Evolutionary conservation across 2,888 invertebrate genomes (phyloP), one percentile per base, ranked within the genome.

Genomic region (Cerastis leucographa): DNA sequence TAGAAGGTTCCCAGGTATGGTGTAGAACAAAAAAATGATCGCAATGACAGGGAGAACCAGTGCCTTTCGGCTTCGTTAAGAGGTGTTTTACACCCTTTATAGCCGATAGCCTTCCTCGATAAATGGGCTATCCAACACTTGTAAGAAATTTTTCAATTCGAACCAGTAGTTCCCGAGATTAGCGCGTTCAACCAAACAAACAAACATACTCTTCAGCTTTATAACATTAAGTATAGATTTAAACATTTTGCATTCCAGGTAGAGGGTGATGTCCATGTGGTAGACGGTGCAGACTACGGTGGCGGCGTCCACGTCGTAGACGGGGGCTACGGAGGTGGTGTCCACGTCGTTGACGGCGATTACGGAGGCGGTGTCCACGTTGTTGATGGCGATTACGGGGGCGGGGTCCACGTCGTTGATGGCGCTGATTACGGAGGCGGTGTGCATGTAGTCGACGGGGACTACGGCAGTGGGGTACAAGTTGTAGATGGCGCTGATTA

Each of bases 191-290:
- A 35, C 35, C 35, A 35, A 35, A 35, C 35, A 35, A 35, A n/a
- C n/a, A n/a, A 35, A 35, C 35, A n/a, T n/a, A n/a, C 35, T 35
- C 35, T 35, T 35, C 35, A 35, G 35, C 35, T 35, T 35, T 35
- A 35, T 35, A 35, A 35, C 35, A 35, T 35, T 35, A 35, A 35
- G 35, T 35, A 35, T 35, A 35, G 35, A 35, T 35, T 35, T 6
- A 19, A 40, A 51, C 44, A 51, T 61, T 81, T 59, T 49, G 7
- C 9, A 14, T 81, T 81, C n/a, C 71, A 83, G 80, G 64, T 4
- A 5, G 79, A 76, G 6, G 62, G 76, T 3, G 82, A 82, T 6
- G 46, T 79, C 19, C 59, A 61, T 11, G 44, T 75, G 0, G 56
- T 65, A 2, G 56, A 64, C 3, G 35, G 19, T 12, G 29, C 7